Base-by-base conservation (phyloP, 1,140 invertebrate genomes). In the Popillia japonica region DNA sequence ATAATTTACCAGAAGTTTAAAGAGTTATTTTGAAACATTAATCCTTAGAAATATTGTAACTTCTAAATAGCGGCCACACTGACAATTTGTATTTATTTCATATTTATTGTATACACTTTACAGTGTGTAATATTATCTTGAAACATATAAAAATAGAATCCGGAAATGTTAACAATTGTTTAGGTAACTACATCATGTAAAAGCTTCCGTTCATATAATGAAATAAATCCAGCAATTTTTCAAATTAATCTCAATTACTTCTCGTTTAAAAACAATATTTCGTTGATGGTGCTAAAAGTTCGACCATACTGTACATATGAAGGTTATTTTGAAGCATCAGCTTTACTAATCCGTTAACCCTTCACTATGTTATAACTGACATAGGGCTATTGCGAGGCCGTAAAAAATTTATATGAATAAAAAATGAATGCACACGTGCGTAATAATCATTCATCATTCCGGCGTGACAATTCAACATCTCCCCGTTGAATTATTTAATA, bases 391-490 rank as follows among this genome's bases (percentile, higher is more conserved):
- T 20, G 61, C 17, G 20, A 27, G 10, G 10, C 11, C 61, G 10
- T 64, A 64, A 64, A 64, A 22, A 64, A 20, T 64, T 64, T 6
- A 64, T 64, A 64, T 6, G 17, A 27, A 64, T 64, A 64, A 64
- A 64, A 48, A 64, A 22, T 64, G 17, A 6, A 64, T 20, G 61
- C 17, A 20, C 61, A 64, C 61, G 17, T 64, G 61, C 17, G 17
- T 64, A 20, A 64, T 64, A 64, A 64, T 22, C 61, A 64, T 64
- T 22, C 10, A 64, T 64, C 61, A 64, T 64, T 48, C 44, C 44
- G 44, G 7, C 7, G 61, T 64, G 61, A 64, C 61, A 64, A 64
- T 64, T 64, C 23, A 64, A 64, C 61, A 64, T 64, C 23, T 64
- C 61, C 10, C 61, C 3, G 17, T 64, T 22, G 61, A 64, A 64